phyloP scores from a whole-genome alignment of 2,888 invertebrate genomes.

The Sphecodes monilicornis region DNA sequence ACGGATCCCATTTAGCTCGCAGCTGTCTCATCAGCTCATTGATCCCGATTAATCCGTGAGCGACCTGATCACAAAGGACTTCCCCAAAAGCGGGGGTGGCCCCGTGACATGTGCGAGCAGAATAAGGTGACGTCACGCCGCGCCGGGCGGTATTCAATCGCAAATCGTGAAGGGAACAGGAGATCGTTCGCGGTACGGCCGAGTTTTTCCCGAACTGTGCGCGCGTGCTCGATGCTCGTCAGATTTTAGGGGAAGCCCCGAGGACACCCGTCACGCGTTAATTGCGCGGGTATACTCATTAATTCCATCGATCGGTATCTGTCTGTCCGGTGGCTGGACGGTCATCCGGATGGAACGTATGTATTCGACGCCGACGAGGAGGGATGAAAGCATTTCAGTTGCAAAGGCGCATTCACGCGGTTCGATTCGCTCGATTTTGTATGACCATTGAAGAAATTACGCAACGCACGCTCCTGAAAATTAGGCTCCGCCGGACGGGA shows the following conservation, averaged over 20 bases:
- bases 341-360: slow-evolving; percentile 20
- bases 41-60: slow-evolving; percentile 71
- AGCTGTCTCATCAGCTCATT: slow-evolving; percentile 75
- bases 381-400: slow-evolving; percentile 22
- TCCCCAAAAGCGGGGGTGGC: slow-evolving; percentile 62
- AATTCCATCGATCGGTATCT: slow-evolving; percentile 45
- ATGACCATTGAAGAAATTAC: not conserved
- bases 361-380: not conserved
- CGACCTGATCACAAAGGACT: slow-evolving; percentile 69
- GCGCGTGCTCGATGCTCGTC: slow-evolving; percentile 15
- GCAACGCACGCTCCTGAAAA: not conserved
- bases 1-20: slow-evolving; percentile 66
- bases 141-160: slow-evolving; percentile 63
- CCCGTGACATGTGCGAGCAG: slow-evolving; percentile 61
- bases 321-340: slow-evolving; percentile 2
- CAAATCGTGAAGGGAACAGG: slow-evolving; percentile 45
- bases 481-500: not conserved
- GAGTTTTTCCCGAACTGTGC: slow-evolving; percentile 27
- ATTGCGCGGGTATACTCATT: slow-evolving; percentile 38
- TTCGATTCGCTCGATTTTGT: slow-evolving; percentile 27
- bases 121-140: slow-evolving; percentile 64
- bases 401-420: slow-evolving; percentile 13
- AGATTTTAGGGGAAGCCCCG: slow-evolving; percentile 46
- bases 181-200: slow-evolving; percentile 3
- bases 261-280: slow-evolving; percentile 36